Conservation (phyloP, 2,797 vertebrate species). For the Microchirus variegatus region DNA sequence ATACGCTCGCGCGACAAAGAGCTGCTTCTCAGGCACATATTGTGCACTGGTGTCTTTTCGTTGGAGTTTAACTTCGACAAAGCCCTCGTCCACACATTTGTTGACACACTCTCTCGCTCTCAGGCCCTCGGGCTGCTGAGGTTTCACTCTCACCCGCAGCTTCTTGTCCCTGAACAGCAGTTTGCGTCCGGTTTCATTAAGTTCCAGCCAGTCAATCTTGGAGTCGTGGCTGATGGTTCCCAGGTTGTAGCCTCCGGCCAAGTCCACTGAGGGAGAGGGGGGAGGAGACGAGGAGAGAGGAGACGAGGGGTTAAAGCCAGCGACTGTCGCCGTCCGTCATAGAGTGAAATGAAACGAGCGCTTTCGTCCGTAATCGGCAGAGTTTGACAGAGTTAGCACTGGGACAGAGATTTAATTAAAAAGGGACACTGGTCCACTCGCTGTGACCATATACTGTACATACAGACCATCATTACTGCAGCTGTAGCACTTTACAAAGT, state of each 20-base stretch:
- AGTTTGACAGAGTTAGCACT: conserved; percentile 3
- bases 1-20: too few species aligned
- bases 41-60: too few species aligned
- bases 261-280: conserved; percentile 84
- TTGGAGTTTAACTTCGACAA: too few species aligned
- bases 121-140: conserved; percentile 23
- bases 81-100: neutral
- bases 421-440: conserved; percentile 1
- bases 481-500: neutral
- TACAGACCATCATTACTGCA: neutral
- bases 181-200: conserved; percentile 94
- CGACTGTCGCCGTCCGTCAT: neutral
- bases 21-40: too few species aligned
- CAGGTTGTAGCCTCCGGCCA: conserved; percentile 85
- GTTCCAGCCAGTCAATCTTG: conserved; percentile 95
- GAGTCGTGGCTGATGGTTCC: conserved; percentile 91
- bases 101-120: conserved; percentile 18
- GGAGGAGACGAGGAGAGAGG: conserved; percentile 10
- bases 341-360: conserved; percentile 20
- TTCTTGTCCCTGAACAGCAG: conserved; percentile 98
- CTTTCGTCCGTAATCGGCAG: conserved; percentile 8
- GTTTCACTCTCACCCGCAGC: conserved; percentile 85
- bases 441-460: neutral
- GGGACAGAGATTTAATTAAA: conserved; percentile 40
- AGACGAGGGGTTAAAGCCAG: conserved; percentile 13